Evolutionary conservation across 2,888 invertebrate genomes (phyloP), one percentile per base, ranked within the genome.

Genomic region (Sipunculus nudus): DNA sequence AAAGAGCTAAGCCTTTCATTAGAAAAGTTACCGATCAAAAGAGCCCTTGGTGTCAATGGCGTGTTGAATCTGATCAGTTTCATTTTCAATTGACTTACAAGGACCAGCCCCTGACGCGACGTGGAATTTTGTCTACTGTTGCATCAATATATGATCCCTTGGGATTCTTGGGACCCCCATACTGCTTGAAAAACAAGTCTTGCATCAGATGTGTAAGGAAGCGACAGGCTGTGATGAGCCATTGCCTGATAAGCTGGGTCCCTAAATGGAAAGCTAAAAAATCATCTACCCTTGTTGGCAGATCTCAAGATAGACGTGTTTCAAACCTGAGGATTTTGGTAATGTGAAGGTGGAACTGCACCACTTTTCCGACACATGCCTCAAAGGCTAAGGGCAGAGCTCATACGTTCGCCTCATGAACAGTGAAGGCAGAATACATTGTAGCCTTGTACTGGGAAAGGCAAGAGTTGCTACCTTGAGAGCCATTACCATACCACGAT

Each of bases 111-210:
- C 43, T 55, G 28, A 67, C 68, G 1, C 41, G 65, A 0, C 40
- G 67, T 1, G 68, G 67, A 8, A 49, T 73, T 3, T 31, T 73
- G 2, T 67, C 70, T 2, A 63, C 64, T 3, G 52, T 71, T 2
- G 49, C 53, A 26, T 64, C 62, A 0, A 43, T 72, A 1, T 68
- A 68, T 54, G 72, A 72, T 49, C 70, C 72, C 1, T 54, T 70
- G 35, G 70, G 66, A 4, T 48, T 72, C 28, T 54, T 73, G 23
- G 40, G 68, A 1, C 71, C 70, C 25, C 68, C 29, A 13, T 62
- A 5, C 48, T 69, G 16, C 29, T 50, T 4, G 64, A 61, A 8
- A 70, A 68, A 39, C 55, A 64, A 32, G 59, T 69, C 8, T 25
- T 71, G 8, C 71, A 71, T 39, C 19, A 61, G 28, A 43, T 69